Base-by-base conservation (phyloP, 2,113 vertebrate species). In the Vombatus ursinus region DNA sequence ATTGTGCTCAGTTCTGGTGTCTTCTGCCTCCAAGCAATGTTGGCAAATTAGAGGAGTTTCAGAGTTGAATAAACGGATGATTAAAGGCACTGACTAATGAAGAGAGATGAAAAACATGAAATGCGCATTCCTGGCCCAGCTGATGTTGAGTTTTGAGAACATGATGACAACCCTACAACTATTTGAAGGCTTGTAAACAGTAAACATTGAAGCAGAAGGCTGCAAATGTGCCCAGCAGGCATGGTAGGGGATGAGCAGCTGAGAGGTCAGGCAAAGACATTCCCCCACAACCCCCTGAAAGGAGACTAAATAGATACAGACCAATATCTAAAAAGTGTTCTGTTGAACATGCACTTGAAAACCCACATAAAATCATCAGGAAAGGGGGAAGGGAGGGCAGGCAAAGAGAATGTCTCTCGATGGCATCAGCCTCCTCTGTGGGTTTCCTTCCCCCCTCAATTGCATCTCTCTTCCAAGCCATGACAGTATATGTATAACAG, bases 131-230 rank as follows among this genome's bases (percentile, higher is more conserved):
- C 94, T 93, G 68, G 91, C 96, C 96, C 98, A 97, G 68, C 68
- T 84, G n/a, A 94, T 93, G 91, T 28, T 97, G 96, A 97, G 92
- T 98, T 96, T 95, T 53, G 54, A 94, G 94, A 90, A 96, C 93
- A 93, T 93, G 51, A 89, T 95, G 92, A 96, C 92, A 91, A 50
- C 95, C 25, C 96, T 96, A 68, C 48, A 90, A 50, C n/a, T 93
- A 96, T 92, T 91, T 95, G 92, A 91, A 93, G 61, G 0, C 25
- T 92, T 97, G 52, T 92, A 97, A 98, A 90, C 47, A 90, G 49
- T 90, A 50, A 96, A 94, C 93, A 93, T 50, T 8, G 90, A 68
- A 90, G 96, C 95, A 95, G 26, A 90, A 90, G 90, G 28, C 90
- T 90, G 47, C 25, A 90, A 50, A 90, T 26, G 68, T 44, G 16